Conservation (phyloP, 2,888 invertebrate genomes). For the Timema cristinae region DNA sequence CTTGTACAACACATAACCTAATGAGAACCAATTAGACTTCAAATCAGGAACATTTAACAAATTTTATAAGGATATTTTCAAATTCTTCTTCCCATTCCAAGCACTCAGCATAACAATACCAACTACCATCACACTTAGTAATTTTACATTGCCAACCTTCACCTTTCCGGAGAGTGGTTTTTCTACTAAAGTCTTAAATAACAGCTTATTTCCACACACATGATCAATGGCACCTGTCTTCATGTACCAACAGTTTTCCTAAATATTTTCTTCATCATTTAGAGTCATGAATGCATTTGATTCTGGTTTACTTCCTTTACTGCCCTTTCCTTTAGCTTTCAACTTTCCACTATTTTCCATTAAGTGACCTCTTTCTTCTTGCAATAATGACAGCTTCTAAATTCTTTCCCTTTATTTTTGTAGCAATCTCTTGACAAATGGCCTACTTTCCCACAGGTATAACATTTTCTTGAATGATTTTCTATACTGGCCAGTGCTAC, state of each 20-base stretch:
- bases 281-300: not conserved
- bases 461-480: not conserved
- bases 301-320: not conserved
- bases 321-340: conserved; percentile 1
- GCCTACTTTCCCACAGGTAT: not conserved
- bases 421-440: not conserved
- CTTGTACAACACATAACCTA: not conserved
- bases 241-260: not conserved
- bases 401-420: not conserved
- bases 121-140: not conserved
- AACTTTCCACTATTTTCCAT: not conserved
- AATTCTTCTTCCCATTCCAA: not conserved
- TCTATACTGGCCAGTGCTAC: not conserved
- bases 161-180: not conserved
- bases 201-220: not conserved
- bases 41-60: not conserved
- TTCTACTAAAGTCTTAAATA: not conserved
- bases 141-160: not conserved
- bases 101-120: not conserved
- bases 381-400: not conserved
- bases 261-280: not conserved
- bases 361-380: not conserved
- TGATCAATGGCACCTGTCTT: not conserved
- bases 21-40: not conserved
- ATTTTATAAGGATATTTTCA: not conserved